Evolutionary conservation across 2,797 vertebrate species (phyloP), one percentile per base, ranked within the genome.

Genomic region (Acanthis flammea): DNA sequence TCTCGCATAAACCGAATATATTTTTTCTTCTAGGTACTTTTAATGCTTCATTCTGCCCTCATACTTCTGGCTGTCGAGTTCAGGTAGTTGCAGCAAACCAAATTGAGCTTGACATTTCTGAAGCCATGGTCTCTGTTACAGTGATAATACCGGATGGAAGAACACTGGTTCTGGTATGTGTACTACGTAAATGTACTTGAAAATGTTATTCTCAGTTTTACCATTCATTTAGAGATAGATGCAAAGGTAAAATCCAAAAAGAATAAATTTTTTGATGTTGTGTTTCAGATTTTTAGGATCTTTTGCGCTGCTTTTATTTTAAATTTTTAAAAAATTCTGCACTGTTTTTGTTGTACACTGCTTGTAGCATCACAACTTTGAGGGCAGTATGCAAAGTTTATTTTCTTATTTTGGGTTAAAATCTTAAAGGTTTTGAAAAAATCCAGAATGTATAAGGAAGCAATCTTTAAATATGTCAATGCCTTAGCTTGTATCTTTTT

Each of bases 11-110:
- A 60, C 21, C 10, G 1, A n/a, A 1, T 44, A 6, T 19, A 6
- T 31, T 68, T 83, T 81, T 57, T 53, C 16, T 78, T 85, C 23
- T 94, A 99, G 99, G 99, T 77, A 95, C 96, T 53, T 97, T 99
- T 91, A 98, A 70, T 37, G 99, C 98, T 63, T 98, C 98, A 2
- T 99, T 99, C 97, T 99, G 99, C 93, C 99, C 99, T 22, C 98
- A 98, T 24, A 90, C 97, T 45, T 98, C 98, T 53, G 99, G 99
- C 92, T 99, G 99, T 97, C 98, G 97, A 91, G 97, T 98, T 73
- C 98, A 98, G 57, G 98, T 99, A 84, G 93, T 98, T 14, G 95
- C 97, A 12, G 97, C 98, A 50, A 98, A 97, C n/a, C 98, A 96
- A 71, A 98, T 98, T 73, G 98, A 98, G 65, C 97, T 99, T 27